These are phyloP conservation scores for Sorex maritimensis DNA, from an alignment of 2,797 vertebrate species.

Conservation along the genomic window DNA sequence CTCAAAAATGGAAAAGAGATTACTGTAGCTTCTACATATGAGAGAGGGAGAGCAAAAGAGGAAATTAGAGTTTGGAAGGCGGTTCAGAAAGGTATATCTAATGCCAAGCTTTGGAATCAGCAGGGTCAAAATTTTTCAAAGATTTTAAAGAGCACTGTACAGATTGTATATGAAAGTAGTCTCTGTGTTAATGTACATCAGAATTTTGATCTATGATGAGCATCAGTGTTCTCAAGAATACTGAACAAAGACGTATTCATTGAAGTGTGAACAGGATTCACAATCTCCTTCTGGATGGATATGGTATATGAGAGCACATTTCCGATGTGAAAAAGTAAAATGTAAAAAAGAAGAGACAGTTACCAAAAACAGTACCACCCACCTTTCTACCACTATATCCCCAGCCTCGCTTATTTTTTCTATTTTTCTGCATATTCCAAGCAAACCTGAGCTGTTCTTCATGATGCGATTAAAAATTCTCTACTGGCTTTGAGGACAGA, in stretches of 20 bases:
- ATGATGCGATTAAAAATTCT: constrained; percentile 34
- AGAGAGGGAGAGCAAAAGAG: not conserved
- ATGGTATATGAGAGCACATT: not conserved
- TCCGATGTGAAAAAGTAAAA: constrained; percentile 27
- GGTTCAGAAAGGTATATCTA: constrained; percentile 45
- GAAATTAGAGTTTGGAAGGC: constrained; percentile 70
- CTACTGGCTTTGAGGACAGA: constrained; percentile 31
- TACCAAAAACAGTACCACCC: constrained; percentile 44
- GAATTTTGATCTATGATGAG: constrained; percentile 59
- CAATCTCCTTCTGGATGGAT: constrained; percentile 29
- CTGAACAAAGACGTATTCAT: constrained; percentile 52
- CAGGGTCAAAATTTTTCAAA: constrained; percentile 72
- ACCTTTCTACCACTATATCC: not conserved
- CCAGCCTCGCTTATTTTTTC: constrained; percentile 11
- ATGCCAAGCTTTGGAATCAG: constrained; percentile 52
- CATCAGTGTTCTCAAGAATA: constrained; percentile 28
- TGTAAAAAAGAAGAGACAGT: not conserved
- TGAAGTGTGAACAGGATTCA: constrained; percentile 56
- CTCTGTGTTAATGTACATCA: constrained; percentile 50
- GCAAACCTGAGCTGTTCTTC: constrained; percentile 50
- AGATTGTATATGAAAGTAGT: constrained; percentile 44
- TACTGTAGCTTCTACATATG: constrained; percentile 66
- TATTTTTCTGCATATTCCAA: constrained; percentile 34
- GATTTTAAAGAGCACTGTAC: constrained; percentile 57
- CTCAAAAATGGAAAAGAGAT: constrained; percentile 58